phyloP scores from a whole-genome alignment of 2,113 vertebrate genomes.

The Riparia riparia region DNA sequence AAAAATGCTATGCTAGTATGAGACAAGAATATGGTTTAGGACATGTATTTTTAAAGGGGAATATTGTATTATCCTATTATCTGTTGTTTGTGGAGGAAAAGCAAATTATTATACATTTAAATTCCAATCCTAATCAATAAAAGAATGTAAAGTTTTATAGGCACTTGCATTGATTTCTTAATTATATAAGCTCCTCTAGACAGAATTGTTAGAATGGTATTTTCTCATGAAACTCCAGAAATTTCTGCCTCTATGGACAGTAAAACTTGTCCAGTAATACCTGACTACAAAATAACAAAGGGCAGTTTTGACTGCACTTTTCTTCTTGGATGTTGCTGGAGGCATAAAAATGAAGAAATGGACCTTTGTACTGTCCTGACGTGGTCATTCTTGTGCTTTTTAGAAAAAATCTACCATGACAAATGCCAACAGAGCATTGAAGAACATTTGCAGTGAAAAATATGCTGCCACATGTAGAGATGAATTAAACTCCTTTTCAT shows the following conservation, averaged over 20 bases:
- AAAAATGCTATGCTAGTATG: neutral
- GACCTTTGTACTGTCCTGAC: neutral
- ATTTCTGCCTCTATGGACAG: neutral
- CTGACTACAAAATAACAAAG: neutral
- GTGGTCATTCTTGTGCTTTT: neutral
- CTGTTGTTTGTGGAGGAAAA: neutral
- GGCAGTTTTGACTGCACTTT: neutral
- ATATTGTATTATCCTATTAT: neutral
- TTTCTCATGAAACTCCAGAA: neutral
- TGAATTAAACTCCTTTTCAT: neutral
- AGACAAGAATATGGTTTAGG: neutral
- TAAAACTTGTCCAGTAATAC: neutral
- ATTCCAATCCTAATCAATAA: neutral
- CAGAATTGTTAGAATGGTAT: neutral
- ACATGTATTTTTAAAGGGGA: neutral
- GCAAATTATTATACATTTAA: neutral
- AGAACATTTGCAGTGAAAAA: neutral
- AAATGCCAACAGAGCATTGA: neutral
- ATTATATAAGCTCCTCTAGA: neutral
- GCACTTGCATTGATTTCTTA: neutral
- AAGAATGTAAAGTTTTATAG: neutral
- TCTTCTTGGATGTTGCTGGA: neutral
- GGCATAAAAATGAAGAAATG: neutral
- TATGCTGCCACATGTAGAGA: neutral
- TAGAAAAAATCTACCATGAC: neutral